Percentiles rank a stretch among this genome's conserved stretches.
Conservation (phyloP, 2,888 invertebrate genomes). For the Autographa gamma region DNA sequence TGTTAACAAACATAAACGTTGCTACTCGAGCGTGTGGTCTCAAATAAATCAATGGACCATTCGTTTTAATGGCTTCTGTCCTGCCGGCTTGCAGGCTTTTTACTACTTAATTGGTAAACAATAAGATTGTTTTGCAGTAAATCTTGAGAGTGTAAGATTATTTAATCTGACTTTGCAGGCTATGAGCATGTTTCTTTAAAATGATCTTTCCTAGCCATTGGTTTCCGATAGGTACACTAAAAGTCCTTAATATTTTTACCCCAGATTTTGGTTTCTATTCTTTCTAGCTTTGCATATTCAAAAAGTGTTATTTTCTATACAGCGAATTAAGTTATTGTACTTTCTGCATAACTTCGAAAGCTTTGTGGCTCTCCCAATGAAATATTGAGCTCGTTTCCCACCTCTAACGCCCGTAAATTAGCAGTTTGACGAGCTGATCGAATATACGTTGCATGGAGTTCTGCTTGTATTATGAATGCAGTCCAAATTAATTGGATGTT, state of each 20-base stretch:
- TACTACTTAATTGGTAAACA: slow-evolving; percentile 13
- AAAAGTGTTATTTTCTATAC: too few species aligned
- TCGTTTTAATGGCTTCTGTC: slow-evolving; percentile 27
- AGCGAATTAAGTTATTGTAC: too few species aligned
- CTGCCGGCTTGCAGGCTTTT: slow-evolving; percentile 9
- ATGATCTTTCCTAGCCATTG: too few species aligned
- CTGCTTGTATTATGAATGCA: slow-evolving; percentile 18
- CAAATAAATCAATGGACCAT: slow-evolving; percentile 42
- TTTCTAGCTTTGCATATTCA: too few species aligned
- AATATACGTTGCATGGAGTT: slow-evolving; percentile 38
- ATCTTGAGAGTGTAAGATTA: background rate
- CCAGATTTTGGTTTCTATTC: too few species aligned
- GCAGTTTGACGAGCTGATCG: slow-evolving; percentile 26
- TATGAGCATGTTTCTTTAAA: background rate
- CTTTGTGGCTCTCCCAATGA: background rate
- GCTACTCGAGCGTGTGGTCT: slow-evolving; percentile 35
- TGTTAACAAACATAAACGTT: slow-evolving; percentile 60
- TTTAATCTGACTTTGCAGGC: background rate
- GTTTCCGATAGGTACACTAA: too few species aligned
- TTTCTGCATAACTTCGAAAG: too few species aligned
- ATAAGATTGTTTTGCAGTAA: slow-evolving; percentile 9
- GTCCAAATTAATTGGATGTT: slow-evolving; percentile 34
- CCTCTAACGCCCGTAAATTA: slow-evolving; percentile 22
- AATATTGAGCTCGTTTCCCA: slow-evolving; percentile 29
- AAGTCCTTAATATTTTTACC: too few species aligned